Conservation (phyloP, 37 sponge, comb jelly and placozoan genomes). For the Beroe ovata region DNA sequence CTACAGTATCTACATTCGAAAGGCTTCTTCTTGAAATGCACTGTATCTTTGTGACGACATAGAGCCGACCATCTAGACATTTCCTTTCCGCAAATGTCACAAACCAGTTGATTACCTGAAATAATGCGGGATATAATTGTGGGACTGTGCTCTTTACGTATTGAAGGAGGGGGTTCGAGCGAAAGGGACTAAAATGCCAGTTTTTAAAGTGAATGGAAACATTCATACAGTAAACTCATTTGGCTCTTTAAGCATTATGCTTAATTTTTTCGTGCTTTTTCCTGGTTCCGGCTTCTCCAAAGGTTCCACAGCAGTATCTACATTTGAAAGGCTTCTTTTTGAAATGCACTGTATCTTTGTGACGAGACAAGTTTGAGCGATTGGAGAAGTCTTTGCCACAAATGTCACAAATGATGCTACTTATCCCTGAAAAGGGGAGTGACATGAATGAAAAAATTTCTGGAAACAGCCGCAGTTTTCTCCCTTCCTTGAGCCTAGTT, state of each 20-base stretch:
- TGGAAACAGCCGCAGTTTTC: too few species aligned
- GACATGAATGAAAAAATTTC: too few species aligned
- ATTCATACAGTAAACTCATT: too few species aligned
- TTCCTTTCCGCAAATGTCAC: conserved; percentile 36
- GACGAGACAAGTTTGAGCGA: neutral
- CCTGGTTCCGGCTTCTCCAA: conserved; percentile 7
- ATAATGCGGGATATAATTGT: too few species aligned
- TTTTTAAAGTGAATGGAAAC: too few species aligned
- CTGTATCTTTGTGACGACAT: conserved; percentile 36
- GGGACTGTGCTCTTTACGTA: too few species aligned
- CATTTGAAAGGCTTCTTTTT: conserved; percentile 36
- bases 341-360: conserved; percentile 18
- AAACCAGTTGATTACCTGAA: neutral
- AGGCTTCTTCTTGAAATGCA: conserved; percentile 20
- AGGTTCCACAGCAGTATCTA: neutral
- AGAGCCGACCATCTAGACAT: neutral
- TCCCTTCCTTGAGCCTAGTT: too few species aligned
- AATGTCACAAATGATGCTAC: neutral
- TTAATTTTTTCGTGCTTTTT: neutral
- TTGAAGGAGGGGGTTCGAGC: too few species aligned
- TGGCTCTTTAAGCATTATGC: too few species aligned
- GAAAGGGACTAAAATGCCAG: too few species aligned
- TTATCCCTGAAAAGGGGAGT: too few species aligned
- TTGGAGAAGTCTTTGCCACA: neutral
- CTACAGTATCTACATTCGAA: conserved; percentile 22